Conservation (phyloP, 2,888 invertebrate genomes). For the Cataglyphis altisquamis region DNA sequence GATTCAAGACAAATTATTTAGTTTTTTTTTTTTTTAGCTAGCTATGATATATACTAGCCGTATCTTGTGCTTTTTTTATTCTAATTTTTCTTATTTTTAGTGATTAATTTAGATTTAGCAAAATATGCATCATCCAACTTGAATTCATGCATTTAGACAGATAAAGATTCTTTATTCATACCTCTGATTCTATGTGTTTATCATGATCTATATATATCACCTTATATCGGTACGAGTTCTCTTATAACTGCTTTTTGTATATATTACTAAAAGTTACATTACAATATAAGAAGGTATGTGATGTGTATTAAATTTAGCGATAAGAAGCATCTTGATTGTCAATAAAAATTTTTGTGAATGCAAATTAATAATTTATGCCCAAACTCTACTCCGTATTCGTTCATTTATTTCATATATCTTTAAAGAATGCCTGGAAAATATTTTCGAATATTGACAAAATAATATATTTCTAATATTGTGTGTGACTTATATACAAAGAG, state of each 20-base stretch:
- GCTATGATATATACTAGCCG: background rate
- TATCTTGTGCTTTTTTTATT: background rate
- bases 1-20: constrained; percentile 9
- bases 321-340: constrained; percentile 79
- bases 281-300: constrained; percentile 79
- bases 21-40: background rate
- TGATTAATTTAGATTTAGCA: constrained; percentile 23
- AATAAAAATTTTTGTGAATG: constrained; percentile 78
- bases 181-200: constrained; percentile 77
- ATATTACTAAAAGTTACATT: constrained; percentile 83
- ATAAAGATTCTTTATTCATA: constrained; percentile 76
- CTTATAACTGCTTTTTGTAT: constrained; percentile 85
- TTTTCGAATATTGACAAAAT: too few relatives aligned
- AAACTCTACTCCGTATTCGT: background rate
- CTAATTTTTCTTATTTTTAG: constrained; percentile 15
- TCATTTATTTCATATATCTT: background rate
- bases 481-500: background rate
- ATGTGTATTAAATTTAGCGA: constrained; percentile 84
- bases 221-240: constrained; percentile 78
- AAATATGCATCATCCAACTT: constrained; percentile 55
- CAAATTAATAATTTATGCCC: background rate
- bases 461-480: background rate
- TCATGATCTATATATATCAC: constrained; percentile 74
- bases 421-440: background rate
- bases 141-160: constrained; percentile 68